Evolutionary conservation across 1,140 invertebrate species (phyloP).

Genomic region (Drosophila rhopaloa): DNA sequence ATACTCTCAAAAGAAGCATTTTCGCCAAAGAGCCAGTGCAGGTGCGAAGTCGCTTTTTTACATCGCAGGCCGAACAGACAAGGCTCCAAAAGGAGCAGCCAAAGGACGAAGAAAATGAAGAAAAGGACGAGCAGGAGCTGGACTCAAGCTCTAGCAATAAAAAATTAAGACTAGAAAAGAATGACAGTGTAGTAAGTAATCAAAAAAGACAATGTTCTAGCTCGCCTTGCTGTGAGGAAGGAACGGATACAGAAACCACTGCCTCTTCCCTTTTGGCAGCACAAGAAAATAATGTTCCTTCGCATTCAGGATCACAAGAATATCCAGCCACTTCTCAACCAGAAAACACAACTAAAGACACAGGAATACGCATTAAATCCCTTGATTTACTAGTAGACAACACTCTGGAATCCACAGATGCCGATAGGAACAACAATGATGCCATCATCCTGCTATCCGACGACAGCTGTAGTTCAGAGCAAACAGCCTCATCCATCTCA

Average conservation of each 20-base stretch:
- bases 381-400: slow-evolving; percentile 7
- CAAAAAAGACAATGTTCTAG: not conserved
- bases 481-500: slow-evolving; percentile 6
- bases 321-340: too few species aligned
- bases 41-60: slow-evolving; percentile 72
- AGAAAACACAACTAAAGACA: slow-evolving; percentile 4
- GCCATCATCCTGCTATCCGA: slow-evolving; percentile 48
- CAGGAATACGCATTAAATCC: slow-evolving; percentile 16
- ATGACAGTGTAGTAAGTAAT: not conserved
- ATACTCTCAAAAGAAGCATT: slow-evolving; percentile 60
- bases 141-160: slow-evolving; percentile 7
- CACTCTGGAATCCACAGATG: not conserved
- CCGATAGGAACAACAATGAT: slow-evolving; percentile 25
- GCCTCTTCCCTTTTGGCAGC: not conserved
- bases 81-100: slow-evolving; percentile 1
- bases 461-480: slow-evolving; percentile 39
- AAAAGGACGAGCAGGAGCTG: not conserved
- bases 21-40: slow-evolving; percentile 63
- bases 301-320: not conserved
- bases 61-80: slow-evolving; percentile 20
- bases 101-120: not conserved
- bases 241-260: slow-evolving; percentile 1
- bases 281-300: not conserved
- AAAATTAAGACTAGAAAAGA: slow-evolving; percentile 22
- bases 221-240: not conserved